These are phyloP conservation scores for Brachionus manjavacas DNA, from an alignment of 1,140 invertebrate species.

Conservation along the genomic window DNA sequence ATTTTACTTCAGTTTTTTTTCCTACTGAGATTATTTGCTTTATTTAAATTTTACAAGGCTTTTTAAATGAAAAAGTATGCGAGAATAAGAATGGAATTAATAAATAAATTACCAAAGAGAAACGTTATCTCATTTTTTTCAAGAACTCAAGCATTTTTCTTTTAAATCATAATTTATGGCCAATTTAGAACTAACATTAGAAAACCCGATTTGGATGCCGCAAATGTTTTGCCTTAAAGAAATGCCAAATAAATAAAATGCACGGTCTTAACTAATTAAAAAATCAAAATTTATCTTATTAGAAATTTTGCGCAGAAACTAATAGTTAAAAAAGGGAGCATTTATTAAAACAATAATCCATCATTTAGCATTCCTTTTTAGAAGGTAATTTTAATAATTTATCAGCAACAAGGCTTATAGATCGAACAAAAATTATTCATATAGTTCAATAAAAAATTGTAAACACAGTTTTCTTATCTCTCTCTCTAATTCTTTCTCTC, in stretches of 20 bases:
- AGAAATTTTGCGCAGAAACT: neutral
- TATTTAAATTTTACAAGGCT: too few species aligned
- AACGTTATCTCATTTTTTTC: neutral
- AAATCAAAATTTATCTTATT: neutral
- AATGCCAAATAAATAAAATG: neutral
- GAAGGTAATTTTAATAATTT: constrained; percentile 36
- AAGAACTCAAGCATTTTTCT: neutral
- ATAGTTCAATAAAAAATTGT: constrained; percentile 27
- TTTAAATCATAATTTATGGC: neutral
- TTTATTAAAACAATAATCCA: too few species aligned
- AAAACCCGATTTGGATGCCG: neutral
- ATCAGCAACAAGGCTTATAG: neutral
- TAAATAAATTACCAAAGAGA: too few species aligned
- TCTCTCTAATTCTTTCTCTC: neutral
- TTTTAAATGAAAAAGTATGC: too few species aligned
- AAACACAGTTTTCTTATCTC: neutral
- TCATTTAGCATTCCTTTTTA: neutral
- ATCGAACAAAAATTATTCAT: neutral
- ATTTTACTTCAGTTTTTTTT: too few species aligned
- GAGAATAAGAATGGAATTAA: too few species aligned
- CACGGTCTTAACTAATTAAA: neutral
- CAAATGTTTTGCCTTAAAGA: neutral
- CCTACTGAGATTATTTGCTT: too few species aligned
- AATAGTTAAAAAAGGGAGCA: too few species aligned
- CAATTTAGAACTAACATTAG: neutral